These are phyloP conservation scores for Junonia oenone DNA, from an alignment of 2,888 invertebrate genomes.

Conservation along the genomic window DNA sequence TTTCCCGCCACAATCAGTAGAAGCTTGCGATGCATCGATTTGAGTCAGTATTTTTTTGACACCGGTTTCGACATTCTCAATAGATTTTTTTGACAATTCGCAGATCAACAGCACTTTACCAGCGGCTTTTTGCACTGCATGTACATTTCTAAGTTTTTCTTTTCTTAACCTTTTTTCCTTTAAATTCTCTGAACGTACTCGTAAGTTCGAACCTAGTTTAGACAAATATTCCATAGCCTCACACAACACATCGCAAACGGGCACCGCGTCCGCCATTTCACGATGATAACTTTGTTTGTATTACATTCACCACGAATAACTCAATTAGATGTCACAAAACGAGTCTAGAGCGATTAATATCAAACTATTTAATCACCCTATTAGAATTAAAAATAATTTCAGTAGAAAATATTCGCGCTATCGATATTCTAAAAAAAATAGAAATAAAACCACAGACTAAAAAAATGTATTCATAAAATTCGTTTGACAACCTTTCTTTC, in stretches of 20 bases:
- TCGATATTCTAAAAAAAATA: conserved; percentile 34
- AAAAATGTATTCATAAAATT: conserved; percentile 34
- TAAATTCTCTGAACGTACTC: conserved; percentile 57
- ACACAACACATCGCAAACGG: conserved; percentile 59
- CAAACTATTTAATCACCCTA: not conserved
- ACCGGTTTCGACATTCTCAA: conserved; percentile 63
- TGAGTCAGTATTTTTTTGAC: conserved; percentile 52
- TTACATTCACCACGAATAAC: conserved; percentile 12
- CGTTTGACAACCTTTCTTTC: conserved; percentile 23
- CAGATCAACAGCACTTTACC: conserved; percentile 66
- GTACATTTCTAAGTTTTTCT: conserved; percentile 55
- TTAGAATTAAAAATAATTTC: not conserved
- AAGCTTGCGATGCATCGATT: conserved; percentile 41
- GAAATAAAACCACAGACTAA: conserved; percentile 61
- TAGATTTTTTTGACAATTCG: conserved; percentile 67
- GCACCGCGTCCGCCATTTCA: conserved; percentile 60
- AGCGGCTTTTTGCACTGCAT: conserved; percentile 64
- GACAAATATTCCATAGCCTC: conserved; percentile 69
- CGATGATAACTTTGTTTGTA: conserved; percentile 4
- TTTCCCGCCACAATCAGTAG: conserved; percentile 40
- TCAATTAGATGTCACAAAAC: not conserved
- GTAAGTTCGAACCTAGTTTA: conserved; percentile 66
- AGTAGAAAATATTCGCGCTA: conserved; percentile 26
- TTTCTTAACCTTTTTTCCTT: conserved; percentile 57
- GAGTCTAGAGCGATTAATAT: not conserved